phyloP scores from a whole-genome alignment of 1,140 invertebrate genomes.

The Heliothis subflexa region DNA sequence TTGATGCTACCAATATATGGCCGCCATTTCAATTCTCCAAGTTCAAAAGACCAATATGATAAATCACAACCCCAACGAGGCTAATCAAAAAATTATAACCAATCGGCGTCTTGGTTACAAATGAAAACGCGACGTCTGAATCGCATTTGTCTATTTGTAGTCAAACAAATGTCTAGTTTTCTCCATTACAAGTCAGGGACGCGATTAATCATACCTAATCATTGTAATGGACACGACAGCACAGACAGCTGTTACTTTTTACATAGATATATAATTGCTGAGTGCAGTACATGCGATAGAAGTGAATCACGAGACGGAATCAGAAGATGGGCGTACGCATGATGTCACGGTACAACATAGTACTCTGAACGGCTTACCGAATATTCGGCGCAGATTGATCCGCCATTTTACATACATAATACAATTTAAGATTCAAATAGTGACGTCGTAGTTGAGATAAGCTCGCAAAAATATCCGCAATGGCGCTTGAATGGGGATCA shows the following conservation, averaged over 20 bases:
- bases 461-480: conserved; percentile 9
- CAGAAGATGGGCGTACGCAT: conserved; percentile 36
- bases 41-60: conserved; percentile 19
- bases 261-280: conserved; percentile 2
- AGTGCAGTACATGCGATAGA: conserved; percentile 3
- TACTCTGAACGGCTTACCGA: background rate
- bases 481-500: background rate
- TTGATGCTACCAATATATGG: background rate
- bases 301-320: conserved; percentile 24
- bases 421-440: conserved; percentile 20
- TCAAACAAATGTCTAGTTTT: conserved; percentile 24
- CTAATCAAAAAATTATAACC: conserved; percentile 40
- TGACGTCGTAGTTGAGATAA: conserved; percentile 19
- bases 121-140: conserved; percentile 33
- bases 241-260: conserved; percentile 21
- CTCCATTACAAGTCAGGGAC: conserved; percentile 14
- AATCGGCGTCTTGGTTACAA: conserved; percentile 19
- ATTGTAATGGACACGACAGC: conserved; percentile 5
- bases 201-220: conserved; percentile 28
- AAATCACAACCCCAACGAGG: conserved; percentile 21
- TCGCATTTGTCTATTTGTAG: conserved; percentile 8
- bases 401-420: conserved; percentile 10
- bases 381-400: conserved; percentile 27
- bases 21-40: conserved; percentile 11
- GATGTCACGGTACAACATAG: conserved; percentile 18